These are phyloP conservation scores for Tympanoctomys barrerae DNA, from an alignment of 2,797 vertebrate genomes.

Conservation along the genomic window DNA sequence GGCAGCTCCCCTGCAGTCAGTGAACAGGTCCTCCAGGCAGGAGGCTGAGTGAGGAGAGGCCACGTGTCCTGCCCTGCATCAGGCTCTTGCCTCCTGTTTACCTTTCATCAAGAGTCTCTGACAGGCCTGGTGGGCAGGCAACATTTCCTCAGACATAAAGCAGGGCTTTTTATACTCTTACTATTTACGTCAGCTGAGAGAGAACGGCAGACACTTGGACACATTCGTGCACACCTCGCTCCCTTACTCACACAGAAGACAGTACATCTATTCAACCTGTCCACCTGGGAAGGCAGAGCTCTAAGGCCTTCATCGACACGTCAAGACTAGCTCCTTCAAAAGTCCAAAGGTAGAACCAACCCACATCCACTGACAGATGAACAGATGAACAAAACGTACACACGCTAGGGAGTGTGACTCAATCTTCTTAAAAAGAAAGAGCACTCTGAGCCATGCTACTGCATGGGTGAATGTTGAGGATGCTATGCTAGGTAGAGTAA, in stretches of 20 bases:
- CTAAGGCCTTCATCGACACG: background rate
- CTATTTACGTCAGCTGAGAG: conserved; percentile 4
- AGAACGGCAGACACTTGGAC: background rate
- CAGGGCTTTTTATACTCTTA: conserved; percentile 29
- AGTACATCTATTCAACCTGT: background rate
- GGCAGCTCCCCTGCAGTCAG: background rate
- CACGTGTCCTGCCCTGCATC: background rate
- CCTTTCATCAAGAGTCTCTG: conserved; percentile 34
- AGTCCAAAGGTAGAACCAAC: background rate
- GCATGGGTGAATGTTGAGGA: background rate
- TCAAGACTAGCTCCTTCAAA: background rate
- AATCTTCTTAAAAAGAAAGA: background rate
- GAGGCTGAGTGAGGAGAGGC: conserved; percentile 1
- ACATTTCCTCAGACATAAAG: conserved; percentile 27
- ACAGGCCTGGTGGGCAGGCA: conserved; percentile 34
- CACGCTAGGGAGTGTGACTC: background rate
- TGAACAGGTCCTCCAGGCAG: background rate
- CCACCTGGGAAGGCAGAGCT: background rate
- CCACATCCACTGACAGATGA: background rate
- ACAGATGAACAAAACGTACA: background rate
- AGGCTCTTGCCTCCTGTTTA: conserved; percentile 20
- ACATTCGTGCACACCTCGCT: background rate
- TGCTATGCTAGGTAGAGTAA: background rate
- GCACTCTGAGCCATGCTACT: background rate
- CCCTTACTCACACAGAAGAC: background rate